Evolutionary conservation across 2,888 invertebrate species (phyloP).

Genomic region (Drosophila kuntzei): DNA sequence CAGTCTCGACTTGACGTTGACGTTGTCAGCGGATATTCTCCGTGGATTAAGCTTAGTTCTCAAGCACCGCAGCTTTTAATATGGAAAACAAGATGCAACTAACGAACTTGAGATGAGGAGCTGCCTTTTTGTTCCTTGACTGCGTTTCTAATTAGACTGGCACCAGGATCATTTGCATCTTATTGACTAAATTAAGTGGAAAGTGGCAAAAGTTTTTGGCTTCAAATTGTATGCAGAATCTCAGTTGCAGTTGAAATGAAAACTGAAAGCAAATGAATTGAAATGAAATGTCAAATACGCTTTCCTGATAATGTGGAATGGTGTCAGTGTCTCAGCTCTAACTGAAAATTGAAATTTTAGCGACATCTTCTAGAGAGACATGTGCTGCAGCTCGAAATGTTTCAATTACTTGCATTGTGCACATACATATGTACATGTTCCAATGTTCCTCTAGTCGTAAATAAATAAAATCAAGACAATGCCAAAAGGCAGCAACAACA

Average conservation of each 20-base stretch:
- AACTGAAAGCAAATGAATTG: slow-evolving; percentile 63
- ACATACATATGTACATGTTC: neutral
- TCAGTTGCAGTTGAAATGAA: slow-evolving; percentile 19
- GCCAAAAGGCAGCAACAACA: slow-evolving; percentile 50
- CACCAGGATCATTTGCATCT: slow-evolving; percentile 71
- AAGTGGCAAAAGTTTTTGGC: slow-evolving; percentile 52
- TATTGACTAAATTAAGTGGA: slow-evolving; percentile 79
- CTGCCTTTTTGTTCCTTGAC: slow-evolving; percentile 9
- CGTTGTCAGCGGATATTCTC: slow-evolving; percentile 45
- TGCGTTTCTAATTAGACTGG: slow-evolving; percentile 56
- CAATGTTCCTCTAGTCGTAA: slow-evolving; percentile 28
- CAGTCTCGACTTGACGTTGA: slow-evolving; percentile 46
- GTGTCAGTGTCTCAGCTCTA: slow-evolving; percentile 3
- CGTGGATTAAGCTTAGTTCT: slow-evolving; percentile 59
- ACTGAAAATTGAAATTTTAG: slow-evolving; percentile 61
- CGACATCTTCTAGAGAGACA: slow-evolving; percentile 25
- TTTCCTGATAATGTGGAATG: slow-evolving; percentile 13
- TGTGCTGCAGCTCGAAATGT: slow-evolving; percentile 53
- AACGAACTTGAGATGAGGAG: slow-evolving; percentile 34
- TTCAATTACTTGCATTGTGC: slow-evolving; percentile 64
- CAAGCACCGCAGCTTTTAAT: slow-evolving; percentile 56
- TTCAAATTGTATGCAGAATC: slow-evolving; percentile 21
- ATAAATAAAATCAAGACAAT: slow-evolving; percentile 74
- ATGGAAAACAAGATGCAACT: slow-evolving; percentile 46
- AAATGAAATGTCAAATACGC: slow-evolving; percentile 47